Percentiles rank a stretch among this genome's conserved stretches.
Conservation (phyloP, 2,888 invertebrate species). For the Gymnoscelis rufifasciata region DNA sequence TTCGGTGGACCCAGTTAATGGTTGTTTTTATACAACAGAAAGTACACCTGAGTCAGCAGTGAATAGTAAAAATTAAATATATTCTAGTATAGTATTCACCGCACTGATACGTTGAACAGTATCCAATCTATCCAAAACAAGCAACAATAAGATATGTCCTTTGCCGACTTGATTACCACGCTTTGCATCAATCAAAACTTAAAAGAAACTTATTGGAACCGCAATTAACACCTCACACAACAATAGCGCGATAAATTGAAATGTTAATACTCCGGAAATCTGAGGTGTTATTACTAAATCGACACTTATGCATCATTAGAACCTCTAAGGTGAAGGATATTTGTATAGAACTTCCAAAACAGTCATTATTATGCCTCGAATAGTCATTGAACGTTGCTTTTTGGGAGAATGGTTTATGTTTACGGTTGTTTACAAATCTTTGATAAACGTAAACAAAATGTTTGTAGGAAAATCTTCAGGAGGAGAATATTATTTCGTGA, state of each 20-base stretch:
- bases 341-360: background rate
- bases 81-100: too few relatives aligned
- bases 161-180: constrained; percentile 1
- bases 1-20: too few relatives aligned
- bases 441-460: too few relatives aligned
- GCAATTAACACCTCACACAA: constrained; percentile 14
- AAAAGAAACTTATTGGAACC: constrained; percentile 5
- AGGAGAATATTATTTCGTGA: too few relatives aligned
- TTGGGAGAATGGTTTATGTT: too few relatives aligned
- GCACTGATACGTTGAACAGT: too few relatives aligned
- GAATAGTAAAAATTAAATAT: too few relatives aligned
- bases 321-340: constrained; percentile 10
- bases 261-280: constrained; percentile 11
- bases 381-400: too few relatives aligned
- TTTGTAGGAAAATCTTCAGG: too few relatives aligned
- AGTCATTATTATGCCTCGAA: background rate
- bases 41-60: too few relatives aligned
- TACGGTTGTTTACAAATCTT: too few relatives aligned
- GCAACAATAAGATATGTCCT: background rate
- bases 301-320: constrained; percentile 8
- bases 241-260: constrained; percentile 12
- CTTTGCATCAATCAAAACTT: constrained; percentile 13
- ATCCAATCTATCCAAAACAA: background rate
- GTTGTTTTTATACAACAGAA: too few relatives aligned
- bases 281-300: constrained; percentile 10